phyloP scores from a whole-genome alignment of 2,797 vertebrate genomes.

The Lutjanus argentimaculatus region DNA sequence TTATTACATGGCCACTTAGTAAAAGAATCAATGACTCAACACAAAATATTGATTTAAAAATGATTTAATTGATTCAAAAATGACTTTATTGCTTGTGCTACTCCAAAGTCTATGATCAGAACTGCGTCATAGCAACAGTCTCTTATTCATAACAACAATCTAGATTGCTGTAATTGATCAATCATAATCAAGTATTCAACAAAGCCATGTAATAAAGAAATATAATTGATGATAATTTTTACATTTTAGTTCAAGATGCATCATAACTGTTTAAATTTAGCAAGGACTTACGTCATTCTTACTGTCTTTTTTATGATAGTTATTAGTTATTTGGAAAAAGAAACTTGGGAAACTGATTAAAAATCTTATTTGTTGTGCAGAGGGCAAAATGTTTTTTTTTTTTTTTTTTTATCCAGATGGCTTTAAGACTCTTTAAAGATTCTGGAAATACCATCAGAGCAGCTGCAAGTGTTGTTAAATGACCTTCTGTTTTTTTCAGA shows the following conservation, averaged over 20 bases:
- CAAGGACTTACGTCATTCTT: neutral
- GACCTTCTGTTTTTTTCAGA: neutral
- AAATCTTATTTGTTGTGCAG: neutral
- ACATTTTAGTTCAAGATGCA: neutral
- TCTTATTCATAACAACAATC: too few species aligned
- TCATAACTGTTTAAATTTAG: neutral
- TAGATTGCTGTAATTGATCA: too few species aligned
- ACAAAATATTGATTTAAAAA: too few species aligned
- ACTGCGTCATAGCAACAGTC: too few species aligned
- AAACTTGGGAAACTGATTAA: neutral
- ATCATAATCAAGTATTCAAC: too few species aligned
- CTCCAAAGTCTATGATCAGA: too few species aligned
- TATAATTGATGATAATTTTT: neutral
- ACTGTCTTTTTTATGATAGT: neutral
- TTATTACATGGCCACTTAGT: too few species aligned
- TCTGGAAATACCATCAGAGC: conserved; percentile 1
- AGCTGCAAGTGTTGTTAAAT: neutral
- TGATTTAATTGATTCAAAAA: too few species aligned
- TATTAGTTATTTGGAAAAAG: neutral
- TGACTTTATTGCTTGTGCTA: too few species aligned
- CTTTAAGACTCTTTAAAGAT: neutral
- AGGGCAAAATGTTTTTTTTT: neutral
- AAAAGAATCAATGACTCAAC: too few species aligned
- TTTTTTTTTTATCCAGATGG: neutral
- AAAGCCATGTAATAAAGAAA: neutral